Percentiles rank a stretch among this genome's conserved stretches.
Evolutionary conservation across 1,140 invertebrate species (phyloP).

Genomic region (Trichomalopsis sarcophagae): DNA sequence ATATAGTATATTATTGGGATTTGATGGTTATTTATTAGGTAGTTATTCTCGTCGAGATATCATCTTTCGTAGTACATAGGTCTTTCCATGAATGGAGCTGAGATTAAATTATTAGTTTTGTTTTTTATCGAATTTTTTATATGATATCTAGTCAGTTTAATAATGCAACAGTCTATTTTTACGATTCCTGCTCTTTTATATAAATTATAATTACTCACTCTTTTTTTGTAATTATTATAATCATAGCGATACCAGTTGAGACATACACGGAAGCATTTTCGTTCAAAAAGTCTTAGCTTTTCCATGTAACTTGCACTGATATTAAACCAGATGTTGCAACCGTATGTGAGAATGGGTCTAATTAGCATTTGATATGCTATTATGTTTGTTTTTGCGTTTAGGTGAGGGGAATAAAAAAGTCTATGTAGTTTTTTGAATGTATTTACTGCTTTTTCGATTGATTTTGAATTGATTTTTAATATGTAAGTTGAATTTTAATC

Average conservation of each 20-base stretch:
- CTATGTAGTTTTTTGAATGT: slow-evolving; percentile 42
- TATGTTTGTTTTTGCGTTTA: slow-evolving; percentile 52
- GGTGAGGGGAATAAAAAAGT: slow-evolving; percentile 48
- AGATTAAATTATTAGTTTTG: slow-evolving; percentile 38
- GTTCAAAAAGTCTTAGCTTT: not conserved
- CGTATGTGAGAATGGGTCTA: slow-evolving; percentile 56
- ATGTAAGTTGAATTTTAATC: slow-evolving; percentile 51
- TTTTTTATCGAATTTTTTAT: not conserved
- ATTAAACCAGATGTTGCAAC: slow-evolving; percentile 56
- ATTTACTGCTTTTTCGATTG: slow-evolving; percentile 50
- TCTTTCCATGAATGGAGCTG: not conserved
- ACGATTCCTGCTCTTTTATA: slow-evolving; percentile 29
- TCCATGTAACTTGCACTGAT: slow-evolving; percentile 4
- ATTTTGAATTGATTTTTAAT: slow-evolving; percentile 46
- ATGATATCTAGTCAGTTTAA: not conserved
- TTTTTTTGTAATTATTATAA: slow-evolving; percentile 11
- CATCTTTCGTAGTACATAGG: slow-evolving; percentile 11
- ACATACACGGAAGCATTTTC: slow-evolving; percentile 49
- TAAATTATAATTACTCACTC: slow-evolving; percentile 38
- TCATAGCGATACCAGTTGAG: not conserved
- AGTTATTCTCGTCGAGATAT: not conserved
- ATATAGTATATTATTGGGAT: not conserved
- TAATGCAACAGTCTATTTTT: not conserved
- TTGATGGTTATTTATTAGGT: not conserved
- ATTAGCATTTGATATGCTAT: slow-evolving; percentile 56